Percentiles rank a stretch among this genome's conserved stretches.
Conservation (phyloP, 2,797 vertebrate species). For the Pseudochirops corinnae region DNA sequence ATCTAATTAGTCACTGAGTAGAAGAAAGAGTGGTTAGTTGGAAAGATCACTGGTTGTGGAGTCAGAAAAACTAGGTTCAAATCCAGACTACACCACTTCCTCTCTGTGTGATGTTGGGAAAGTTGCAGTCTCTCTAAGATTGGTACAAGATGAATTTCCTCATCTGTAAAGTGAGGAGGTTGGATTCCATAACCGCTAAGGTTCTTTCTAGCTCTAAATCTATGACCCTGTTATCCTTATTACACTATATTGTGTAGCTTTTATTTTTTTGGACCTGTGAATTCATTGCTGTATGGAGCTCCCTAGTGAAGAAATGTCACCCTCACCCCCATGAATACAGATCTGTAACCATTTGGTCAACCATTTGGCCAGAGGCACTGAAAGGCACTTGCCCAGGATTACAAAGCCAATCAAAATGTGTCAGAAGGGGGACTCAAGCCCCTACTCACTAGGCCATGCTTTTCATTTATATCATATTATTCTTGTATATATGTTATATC, state of each 20-base stretch:
- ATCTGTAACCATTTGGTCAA: not conserved
- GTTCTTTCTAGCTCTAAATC: not conserved
- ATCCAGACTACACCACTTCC: not conserved
- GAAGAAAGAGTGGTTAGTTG: not conserved
- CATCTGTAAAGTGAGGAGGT: not conserved
- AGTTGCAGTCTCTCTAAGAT: not conserved
- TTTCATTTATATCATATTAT: not conserved
- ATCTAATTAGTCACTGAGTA: not conserved
- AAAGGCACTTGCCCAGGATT: not conserved
- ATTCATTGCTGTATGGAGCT: not conserved
- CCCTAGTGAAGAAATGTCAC: not conserved
- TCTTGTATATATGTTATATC: not conserved
- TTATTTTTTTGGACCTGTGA: not conserved
- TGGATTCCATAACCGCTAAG: not conserved
- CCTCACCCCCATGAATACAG: not conserved
- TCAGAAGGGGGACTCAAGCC: not conserved
- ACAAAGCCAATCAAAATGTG: not conserved
- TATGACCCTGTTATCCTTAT: not conserved
- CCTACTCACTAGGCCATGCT: not conserved
- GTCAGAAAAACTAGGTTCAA: not conserved
- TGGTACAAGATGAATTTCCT: not conserved
- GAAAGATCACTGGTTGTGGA: not conserved
- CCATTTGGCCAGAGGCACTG: too few relatives aligned
- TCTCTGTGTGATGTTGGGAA: not conserved
- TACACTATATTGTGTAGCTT: not conserved